These are phyloP conservation scores for Noctuana brunneofusca DNA, from an alignment of 2,888 invertebrate species.

Conservation along the genomic window DNA sequence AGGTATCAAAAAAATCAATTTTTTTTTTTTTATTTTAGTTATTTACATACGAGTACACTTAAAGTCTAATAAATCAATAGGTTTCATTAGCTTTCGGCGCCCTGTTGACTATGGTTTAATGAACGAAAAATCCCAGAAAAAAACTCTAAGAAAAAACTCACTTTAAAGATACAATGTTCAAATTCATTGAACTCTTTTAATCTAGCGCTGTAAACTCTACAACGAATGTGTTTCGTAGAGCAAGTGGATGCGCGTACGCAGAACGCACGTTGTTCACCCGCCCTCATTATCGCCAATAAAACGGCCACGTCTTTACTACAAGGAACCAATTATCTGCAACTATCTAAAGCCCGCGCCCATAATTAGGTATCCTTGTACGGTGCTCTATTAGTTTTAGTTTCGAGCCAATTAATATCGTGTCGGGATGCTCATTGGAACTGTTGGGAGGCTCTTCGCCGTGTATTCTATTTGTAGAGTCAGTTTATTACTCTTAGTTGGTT, in stretches of 20 bases:
- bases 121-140: too few species aligned
- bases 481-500: background rate
- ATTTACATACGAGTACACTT: too few species aligned
- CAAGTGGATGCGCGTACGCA: slow-evolving; percentile 10
- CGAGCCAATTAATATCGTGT: slow-evolving; percentile 30
- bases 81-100: too few species aligned
- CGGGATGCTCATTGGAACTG: background rate
- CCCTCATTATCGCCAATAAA: slow-evolving; percentile 25
- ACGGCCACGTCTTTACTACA: slow-evolving; percentile 15
- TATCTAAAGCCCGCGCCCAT: slow-evolving; percentile 12
- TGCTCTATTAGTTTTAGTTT: slow-evolving; percentile 31
- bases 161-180: too few species aligned
- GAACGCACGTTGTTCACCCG: slow-evolving; percentile 1
- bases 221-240: too few species aligned
- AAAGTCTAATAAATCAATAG: too few species aligned
- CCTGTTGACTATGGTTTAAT: too few species aligned
- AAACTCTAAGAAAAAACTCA: too few species aligned
- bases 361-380: slow-evolving; percentile 30
- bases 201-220: too few species aligned
- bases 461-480: background rate
- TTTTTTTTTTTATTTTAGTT: too few species aligned
- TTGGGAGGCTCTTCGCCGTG: background rate
- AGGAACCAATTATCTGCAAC: slow-evolving; percentile 34
- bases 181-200: too few species aligned
- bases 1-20: too few species aligned